Evolutionary conservation across 2,797 vertebrate genomes (phyloP).

Genomic region (Anolis apletophallus): DNA sequence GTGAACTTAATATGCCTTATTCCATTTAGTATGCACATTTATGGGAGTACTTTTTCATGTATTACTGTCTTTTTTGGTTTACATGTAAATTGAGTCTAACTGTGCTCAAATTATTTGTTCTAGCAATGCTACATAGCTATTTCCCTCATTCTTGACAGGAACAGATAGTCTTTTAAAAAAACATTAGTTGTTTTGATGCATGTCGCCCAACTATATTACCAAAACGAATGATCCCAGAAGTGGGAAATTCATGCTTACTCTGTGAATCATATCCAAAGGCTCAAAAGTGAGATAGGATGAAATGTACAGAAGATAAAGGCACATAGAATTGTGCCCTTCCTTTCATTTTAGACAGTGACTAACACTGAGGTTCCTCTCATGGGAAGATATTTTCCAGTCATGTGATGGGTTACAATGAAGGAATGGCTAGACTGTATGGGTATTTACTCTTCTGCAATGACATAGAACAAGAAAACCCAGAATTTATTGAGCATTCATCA

Average conservation of each 20-base stretch:
- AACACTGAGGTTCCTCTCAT: not conserved
- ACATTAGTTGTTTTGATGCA: slow-evolving; percentile 29
- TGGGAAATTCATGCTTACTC: slow-evolving; percentile 10
- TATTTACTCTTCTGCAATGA: not conserved
- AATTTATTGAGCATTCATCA: not conserved
- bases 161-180: not conserved
- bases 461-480: not conserved
- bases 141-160: slow-evolving; percentile 20
- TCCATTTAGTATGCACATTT: slow-evolving; percentile 23
- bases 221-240: slow-evolving; percentile 8
- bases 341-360: not conserved
- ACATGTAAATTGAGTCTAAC: slow-evolving; percentile 25
- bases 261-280: not conserved
- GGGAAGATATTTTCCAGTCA: not conserved
- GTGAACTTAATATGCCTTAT: slow-evolving; percentile 30
- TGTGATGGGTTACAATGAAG: not conserved
- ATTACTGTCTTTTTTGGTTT: slow-evolving; percentile 38
- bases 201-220: not conserved
- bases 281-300: slow-evolving; percentile 20
- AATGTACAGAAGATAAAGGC: not conserved
- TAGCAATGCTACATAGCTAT: not conserved
- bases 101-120: slow-evolving; percentile 23
- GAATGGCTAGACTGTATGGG: not conserved
- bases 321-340: not conserved
- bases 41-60: slow-evolving; percentile 38